Evolutionary conservation across 2,888 invertebrate species (phyloP).

Genomic region (Catocala sponsa): DNA sequence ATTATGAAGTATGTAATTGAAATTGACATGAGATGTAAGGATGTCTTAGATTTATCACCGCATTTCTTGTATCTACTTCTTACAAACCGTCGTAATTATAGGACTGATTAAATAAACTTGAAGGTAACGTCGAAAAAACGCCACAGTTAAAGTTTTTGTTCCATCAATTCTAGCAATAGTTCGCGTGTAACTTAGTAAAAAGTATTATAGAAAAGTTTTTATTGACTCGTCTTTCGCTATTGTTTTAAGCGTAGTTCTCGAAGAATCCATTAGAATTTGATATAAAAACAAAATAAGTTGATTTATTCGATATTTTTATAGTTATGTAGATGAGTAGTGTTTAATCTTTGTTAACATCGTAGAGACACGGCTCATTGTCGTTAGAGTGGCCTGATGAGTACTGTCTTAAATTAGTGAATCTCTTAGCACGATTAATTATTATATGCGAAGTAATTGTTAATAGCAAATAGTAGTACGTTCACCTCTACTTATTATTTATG

Average conservation of each 20-base stretch:
- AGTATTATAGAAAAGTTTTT: conserved; percentile 17
- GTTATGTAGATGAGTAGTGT: too few species aligned
- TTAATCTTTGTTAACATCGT: too few species aligned
- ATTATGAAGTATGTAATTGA: too few species aligned
- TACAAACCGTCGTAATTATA: conserved; percentile 21
- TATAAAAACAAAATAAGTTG: background rate
- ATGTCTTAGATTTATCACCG: background rate
- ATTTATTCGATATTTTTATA: background rate
- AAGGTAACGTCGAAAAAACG: conserved; percentile 39
- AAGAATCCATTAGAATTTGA: background rate
- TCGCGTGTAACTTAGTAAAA: conserved; percentile 22
- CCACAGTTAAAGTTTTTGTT: conserved; percentile 23
- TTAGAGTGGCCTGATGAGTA: too few species aligned
- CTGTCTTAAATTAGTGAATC: too few species aligned
- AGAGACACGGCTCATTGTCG: too few species aligned
- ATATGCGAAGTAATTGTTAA: too few species aligned
- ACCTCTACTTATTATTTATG: too few species aligned
- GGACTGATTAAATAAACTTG: conserved; percentile 29
- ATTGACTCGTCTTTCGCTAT: conserved; percentile 7
- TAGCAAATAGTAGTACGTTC: too few species aligned
- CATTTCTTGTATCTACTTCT: conserved; percentile 24
- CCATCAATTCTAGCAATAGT: conserved; percentile 18
- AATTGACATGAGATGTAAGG: background rate
- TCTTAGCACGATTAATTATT: too few species aligned
- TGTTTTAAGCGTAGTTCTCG: conserved; percentile 7